These are phyloP conservation scores for Maconellicoccus hirsutus DNA, from an alignment of 1,140 invertebrate genomes.

Conservation along the genomic window DNA sequence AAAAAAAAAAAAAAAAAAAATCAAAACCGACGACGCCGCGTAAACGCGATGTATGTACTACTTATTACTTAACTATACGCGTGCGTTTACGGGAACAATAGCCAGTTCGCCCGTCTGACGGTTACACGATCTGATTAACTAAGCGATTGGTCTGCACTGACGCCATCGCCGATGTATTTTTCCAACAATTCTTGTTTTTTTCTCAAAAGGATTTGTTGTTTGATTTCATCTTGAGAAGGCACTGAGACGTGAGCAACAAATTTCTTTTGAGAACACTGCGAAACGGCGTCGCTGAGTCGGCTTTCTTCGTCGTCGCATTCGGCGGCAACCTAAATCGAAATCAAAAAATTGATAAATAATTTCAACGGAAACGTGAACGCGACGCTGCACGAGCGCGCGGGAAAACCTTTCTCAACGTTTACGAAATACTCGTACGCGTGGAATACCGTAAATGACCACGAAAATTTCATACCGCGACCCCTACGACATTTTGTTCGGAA, in stretches of 20 bases:
- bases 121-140: no score
- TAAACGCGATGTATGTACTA: no score
- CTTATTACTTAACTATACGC: no score
- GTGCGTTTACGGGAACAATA: no score
- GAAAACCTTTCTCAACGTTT: background rate
- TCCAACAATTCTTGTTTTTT: conserved; percentile 66
- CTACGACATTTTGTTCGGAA: no score
- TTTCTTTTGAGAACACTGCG: conserved; percentile 23
- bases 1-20: no score
- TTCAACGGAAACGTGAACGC: background rate
- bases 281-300: conserved; percentile 23
- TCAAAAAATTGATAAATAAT: conserved; percentile 26
- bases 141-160: no score
- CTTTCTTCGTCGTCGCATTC: conserved; percentile 30
- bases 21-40: no score
- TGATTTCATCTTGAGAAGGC: conserved; percentile 77
- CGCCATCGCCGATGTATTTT: conserved; percentile 26
- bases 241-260: conserved; percentile 76
- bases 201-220: conserved; percentile 71
- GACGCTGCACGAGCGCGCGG: background rate
- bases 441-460: no score
- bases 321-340: conserved; percentile 17
- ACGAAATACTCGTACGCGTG: background rate
- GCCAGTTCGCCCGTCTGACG: no score
- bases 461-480: no score